Conservation (phyloP, 1,140 invertebrate genomes). For the Panulirus ornatus region DNA sequence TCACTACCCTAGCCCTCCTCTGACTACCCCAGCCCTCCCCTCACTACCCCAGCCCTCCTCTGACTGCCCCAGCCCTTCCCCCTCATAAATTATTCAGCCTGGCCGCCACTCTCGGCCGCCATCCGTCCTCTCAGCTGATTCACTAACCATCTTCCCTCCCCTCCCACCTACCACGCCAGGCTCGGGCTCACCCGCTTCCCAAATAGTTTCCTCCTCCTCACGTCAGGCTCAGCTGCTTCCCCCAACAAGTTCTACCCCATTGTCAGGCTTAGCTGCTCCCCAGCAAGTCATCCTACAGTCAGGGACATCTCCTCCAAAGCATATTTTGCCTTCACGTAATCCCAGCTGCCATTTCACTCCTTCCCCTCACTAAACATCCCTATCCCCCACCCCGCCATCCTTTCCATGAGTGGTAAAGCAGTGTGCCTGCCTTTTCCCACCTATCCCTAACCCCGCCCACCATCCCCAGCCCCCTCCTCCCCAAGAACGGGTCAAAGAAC, state of each 20-base stretch:
- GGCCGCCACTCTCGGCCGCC: background rate
- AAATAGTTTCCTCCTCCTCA: too few relatives aligned
- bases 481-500: too few relatives aligned
- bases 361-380: background rate
- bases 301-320: too few relatives aligned
- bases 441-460: too few relatives aligned
- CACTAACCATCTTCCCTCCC: background rate
- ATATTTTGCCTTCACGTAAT: too few relatives aligned
- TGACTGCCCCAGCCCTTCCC: background rate
- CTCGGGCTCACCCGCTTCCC: too few relatives aligned
- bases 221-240: background rate
- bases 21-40: background rate
- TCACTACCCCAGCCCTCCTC: background rate
- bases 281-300: too few relatives aligned
- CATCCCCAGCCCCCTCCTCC: too few relatives aligned
- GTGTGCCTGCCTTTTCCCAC: background rate
- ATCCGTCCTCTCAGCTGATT: background rate
- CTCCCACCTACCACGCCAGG: background rate
- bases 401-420: too few relatives aligned
- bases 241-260: too few relatives aligned
- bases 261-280: too few relatives aligned
- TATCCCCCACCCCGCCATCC: background rate
- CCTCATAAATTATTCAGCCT: conserved; percentile 11
- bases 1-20: background rate
- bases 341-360: too few relatives aligned